Evolutionary conservation across 2,797 vertebrate species (phyloP).

Genomic region (Luscinia luscinia): DNA sequence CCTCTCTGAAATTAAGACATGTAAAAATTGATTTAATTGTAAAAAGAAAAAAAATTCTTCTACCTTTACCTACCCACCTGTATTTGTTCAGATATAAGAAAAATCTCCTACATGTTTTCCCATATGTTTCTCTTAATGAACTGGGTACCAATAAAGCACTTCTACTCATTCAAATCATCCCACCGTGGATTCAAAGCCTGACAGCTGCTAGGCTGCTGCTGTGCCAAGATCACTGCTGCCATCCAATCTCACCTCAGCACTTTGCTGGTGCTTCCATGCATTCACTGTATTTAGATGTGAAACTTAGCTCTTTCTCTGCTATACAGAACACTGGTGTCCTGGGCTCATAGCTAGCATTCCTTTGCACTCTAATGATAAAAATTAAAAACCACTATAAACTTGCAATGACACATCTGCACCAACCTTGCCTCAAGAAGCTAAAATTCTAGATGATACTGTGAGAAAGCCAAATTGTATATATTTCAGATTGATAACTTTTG

Average conservation of each 20-base stretch:
- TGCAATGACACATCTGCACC: neutral
- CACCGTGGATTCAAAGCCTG: neutral
- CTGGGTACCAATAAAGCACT: neutral
- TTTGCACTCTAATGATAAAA: neutral
- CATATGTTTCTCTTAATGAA: neutral
- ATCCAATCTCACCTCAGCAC: neutral
- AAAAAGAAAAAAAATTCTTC: neutral
- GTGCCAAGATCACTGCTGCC: neutral
- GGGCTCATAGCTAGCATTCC: neutral
- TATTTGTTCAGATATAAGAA: neutral
- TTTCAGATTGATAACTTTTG: neutral
- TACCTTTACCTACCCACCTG: neutral
- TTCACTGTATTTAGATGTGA: neutral
- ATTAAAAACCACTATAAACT: neutral
- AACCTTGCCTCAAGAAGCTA: neutral
- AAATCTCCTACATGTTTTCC: neutral
- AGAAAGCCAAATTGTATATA: neutral
- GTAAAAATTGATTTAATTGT: neutral
- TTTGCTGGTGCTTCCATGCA: neutral
- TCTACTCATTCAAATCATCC: neutral
- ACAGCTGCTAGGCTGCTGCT: neutral
- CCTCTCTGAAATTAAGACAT: neutral
- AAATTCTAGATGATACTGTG: neutral
- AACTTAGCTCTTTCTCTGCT: neutral
- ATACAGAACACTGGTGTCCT: neutral